These are phyloP conservation scores for Corythucha ciliata DNA, from an alignment of 2,888 invertebrate species.

Conservation along the genomic window DNA sequence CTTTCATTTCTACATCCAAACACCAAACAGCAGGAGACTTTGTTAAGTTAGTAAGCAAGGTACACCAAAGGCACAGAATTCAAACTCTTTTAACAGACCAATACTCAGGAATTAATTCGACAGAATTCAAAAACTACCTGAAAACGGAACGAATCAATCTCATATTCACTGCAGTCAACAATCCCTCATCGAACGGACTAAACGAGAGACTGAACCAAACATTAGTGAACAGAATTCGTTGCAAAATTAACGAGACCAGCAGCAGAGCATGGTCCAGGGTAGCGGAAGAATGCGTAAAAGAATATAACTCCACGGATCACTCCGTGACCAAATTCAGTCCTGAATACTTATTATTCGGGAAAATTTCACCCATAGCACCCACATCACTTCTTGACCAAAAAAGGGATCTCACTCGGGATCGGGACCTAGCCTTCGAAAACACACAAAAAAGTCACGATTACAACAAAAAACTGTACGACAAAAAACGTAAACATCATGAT, in stretches of 20 bases:
- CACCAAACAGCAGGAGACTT: background rate
- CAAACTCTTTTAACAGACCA: conserved; percentile 37
- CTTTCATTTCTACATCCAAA: conserved; percentile 33
- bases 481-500: background rate
- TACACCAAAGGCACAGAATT: conserved; percentile 31
- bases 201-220: conserved; percentile 37
- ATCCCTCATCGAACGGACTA: conserved; percentile 33
- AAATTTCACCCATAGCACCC: conserved; percentile 23
- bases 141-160: conserved; percentile 30
- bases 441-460: background rate
- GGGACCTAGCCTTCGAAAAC: conserved; percentile 31
- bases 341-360: conserved; percentile 35
- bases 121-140: conserved; percentile 37
- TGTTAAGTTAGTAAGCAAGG: conserved; percentile 8
- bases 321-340: conserved; percentile 35
- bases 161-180: conserved; percentile 33
- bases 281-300: conserved; percentile 35
- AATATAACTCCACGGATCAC: conserved; percentile 37
- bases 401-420: conserved; percentile 25
- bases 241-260: conserved; percentile 31
- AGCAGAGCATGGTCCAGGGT: conserved; percentile 31
- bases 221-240: conserved; percentile 36
- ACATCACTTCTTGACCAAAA: conserved; percentile 31
- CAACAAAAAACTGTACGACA: conserved; percentile 2
- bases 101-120: conserved; percentile 38